Base-by-base conservation (phyloP, 2,113 vertebrate genomes). In the Oreochromis tanganicae region DNA sequence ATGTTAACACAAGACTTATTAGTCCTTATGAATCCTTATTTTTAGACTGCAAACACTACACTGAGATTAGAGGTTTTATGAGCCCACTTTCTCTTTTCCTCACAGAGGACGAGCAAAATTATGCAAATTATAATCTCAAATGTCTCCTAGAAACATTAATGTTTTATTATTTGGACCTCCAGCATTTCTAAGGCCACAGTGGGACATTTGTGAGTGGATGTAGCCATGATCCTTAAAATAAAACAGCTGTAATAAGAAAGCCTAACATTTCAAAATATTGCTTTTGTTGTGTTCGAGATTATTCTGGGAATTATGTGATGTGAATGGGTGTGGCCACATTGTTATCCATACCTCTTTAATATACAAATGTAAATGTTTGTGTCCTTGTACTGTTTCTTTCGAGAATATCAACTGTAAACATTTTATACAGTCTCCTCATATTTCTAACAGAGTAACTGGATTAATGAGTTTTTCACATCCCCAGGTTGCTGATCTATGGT, bases 401-500 rank as follows among this genome's bases (percentile, higher is more conserved):
- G 1, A 11, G 24, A 46, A 16, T 78, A 12, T 50, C 71, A 32
- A 24, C 68, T 73, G 14, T 63, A 17, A 82, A n/a, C 66, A 24
- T 73, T 73, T 46, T 73, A 27, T 73, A 71, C 12, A 73, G 38
- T 73, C 2, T 16, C 13, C 38, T 3, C 13, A 46, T 21, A 46
- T 46, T 75, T 82, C 52, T 85, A 32, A 8, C 24, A 32, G 75
- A 17, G 11, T 43, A 4, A 63, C 63, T 7, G 21, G 16, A 83
- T 54, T 89, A 55, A 91, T 36, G 11, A 2, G n/a, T 46, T 81
- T 43, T 36, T 21, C 87, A 19, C 68, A 55, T 83, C 50, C 36
- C 1, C 94, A 99, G 99, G 96, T 96, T 99, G 87, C 93, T 99
- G 94, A 98, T 99, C 94, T 99, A 99, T 1, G 98, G 98, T 13